Base-by-base conservation (phyloP, 1,140 invertebrate species). In the Drosophila punjabiensis region DNA sequence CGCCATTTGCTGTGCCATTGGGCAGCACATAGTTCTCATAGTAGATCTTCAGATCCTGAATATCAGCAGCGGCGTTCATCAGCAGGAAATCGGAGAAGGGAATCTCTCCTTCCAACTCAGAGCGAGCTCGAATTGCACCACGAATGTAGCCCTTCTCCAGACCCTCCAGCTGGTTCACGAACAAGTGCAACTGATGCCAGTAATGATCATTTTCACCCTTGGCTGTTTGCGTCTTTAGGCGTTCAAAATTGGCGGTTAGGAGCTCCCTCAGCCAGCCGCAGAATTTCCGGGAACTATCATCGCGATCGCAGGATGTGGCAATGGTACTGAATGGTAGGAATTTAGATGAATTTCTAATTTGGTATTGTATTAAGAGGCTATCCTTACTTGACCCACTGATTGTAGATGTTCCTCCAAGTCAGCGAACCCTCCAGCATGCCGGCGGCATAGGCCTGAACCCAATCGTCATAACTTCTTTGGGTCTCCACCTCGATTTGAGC, bases 391-490 rank as follows among this genome's bases (percentile, higher is more conserved):
- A 95, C 94, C 95, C 97, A 97, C 91, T 97, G 96, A 82, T 96
- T 95, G 88, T 96, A 95, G 60, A 98, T 98, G 32, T 98, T 94
- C 76, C 96, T 95, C 95, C 96, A 96, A 5, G 97, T 97, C 1
- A 97, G 91, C 35, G 95, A 96, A 0, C 97, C 98, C 93, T 98
- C 98, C 1, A 97, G 94, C n/a, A 97, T 94, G 10, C 98, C 98
- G n/a, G 98, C 97, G 3, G 96, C 96, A 92, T 96, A 98, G 0
- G 97, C 97, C 94, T 98, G 98, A 9, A 96, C 94, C 74, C 95
- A 94, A 91, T 97, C 96, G 5, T 96, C 95, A 92, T 96, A 97
- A 3, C 94, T 94, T 45, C 94, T 92, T 70, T 96, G 95, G 8
- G 96, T 97, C 93, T 97, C 96, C 56, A 98, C 95, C 94, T 98